Conservation (phyloP, 2,888 invertebrate genomes). For the Lasioglossum figueresi region DNA sequence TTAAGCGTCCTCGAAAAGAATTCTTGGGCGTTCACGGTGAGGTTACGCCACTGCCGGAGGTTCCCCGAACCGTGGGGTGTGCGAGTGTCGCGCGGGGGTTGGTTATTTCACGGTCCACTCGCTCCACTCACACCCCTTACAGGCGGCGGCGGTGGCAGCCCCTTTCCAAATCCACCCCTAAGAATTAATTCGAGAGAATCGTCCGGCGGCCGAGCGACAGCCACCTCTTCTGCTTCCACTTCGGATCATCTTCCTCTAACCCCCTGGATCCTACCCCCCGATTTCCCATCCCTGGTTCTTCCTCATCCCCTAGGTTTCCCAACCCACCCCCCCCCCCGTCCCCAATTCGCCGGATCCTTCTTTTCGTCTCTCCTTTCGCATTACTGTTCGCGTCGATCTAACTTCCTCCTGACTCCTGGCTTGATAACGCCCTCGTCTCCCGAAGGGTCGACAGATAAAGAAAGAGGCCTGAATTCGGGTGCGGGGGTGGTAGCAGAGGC, state of each 20-base stretch:
- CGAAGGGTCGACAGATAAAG: slow-evolving; percentile 59
- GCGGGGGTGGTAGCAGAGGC: slow-evolving; percentile 24
- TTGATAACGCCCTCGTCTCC: slow-evolving; percentile 74
- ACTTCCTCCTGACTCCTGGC: slow-evolving; percentile 70
- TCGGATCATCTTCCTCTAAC: slow-evolving; percentile 65
- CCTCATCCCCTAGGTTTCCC: neutral
- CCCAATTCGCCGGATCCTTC: slow-evolving; percentile 46
- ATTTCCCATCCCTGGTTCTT: neutral
- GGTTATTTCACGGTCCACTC: slow-evolving; percentile 84
- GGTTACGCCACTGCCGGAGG: slow-evolving; percentile 76
- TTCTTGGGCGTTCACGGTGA: slow-evolving; percentile 55
- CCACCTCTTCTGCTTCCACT: slow-evolving; percentile 64
- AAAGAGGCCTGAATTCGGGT: slow-evolving; percentile 29
- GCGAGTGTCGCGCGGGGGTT: slow-evolving; percentile 78
- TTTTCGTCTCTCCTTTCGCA: slow-evolving; percentile 66
- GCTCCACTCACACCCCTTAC: slow-evolving; percentile 80
- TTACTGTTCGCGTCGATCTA: slow-evolving; percentile 75
- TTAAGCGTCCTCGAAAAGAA: slow-evolving; percentile 52
- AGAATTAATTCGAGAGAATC: slow-evolving; percentile 84
- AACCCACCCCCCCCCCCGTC: neutral
- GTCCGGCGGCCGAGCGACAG: slow-evolving; percentile 80
- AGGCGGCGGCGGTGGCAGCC: slow-evolving; percentile 63
- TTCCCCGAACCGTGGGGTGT: slow-evolving; percentile 67
- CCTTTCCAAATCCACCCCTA: slow-evolving; percentile 78
- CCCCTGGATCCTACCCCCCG: slow-evolving; percentile 14